These are phyloP conservation scores for Adelges cooleyi DNA, from an alignment of 1,140 invertebrate genomes.

Conservation along the genomic window DNA sequence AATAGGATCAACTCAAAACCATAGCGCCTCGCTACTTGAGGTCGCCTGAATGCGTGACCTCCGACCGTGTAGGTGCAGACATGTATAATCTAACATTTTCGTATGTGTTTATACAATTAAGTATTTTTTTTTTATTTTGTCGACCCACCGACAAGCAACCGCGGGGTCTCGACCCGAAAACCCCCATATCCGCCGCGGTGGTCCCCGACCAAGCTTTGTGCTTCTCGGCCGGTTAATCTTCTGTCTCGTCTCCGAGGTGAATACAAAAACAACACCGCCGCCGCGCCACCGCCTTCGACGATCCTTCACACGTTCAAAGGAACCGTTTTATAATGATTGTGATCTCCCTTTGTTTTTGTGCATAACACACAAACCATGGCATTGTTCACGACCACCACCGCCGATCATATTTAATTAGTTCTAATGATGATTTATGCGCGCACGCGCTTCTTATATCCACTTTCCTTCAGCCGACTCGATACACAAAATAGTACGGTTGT, in stretches of 20 bases:
- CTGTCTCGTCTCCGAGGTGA: not conserved
- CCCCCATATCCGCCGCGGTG: not conserved
- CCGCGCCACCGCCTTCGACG: not conserved
- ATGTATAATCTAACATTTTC: no score
- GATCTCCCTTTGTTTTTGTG: conserved; percentile 17
- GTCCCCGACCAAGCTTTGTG: conserved; percentile 8
- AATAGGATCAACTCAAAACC: no score
- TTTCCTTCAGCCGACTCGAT: no score
- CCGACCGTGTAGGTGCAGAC: no score
- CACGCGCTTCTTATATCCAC: not conserved
- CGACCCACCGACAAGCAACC: not conserved
- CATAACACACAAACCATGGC: not conserved
- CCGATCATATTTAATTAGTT: conserved; percentile 14
- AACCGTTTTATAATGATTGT: conserved; percentile 22
- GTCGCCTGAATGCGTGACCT: no score
- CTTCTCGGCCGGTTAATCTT: not conserved
- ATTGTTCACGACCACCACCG: no score
- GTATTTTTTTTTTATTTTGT: not conserved
- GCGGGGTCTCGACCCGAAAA: not conserved
- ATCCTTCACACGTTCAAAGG: not conserved
- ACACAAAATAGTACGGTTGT: no score
- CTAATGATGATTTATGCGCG: conserved; percentile 20
- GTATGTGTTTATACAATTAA: conserved; percentile 22
- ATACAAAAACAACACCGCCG: not conserved
- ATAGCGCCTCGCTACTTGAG: no score